These are phyloP conservation scores for Thera britannica DNA, from an alignment of 2,888 invertebrate genomes.

Conservation along the genomic window DNA sequence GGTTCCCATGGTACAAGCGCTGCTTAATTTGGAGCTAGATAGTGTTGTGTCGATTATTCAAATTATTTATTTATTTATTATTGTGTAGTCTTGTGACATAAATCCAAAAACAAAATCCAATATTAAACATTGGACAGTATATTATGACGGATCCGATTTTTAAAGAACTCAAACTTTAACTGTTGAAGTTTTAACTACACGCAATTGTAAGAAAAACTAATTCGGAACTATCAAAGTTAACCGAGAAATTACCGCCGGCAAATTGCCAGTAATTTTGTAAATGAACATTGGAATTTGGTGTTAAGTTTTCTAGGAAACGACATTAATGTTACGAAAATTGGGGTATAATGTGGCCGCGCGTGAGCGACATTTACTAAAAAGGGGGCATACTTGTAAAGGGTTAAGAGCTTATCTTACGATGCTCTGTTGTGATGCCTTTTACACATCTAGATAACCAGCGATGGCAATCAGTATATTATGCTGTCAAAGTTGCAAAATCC, in stretches of 20 bases:
- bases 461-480: no score
- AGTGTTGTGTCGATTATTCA: no score
- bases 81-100: no score
- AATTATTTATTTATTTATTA: no score
- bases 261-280: conserved; percentile 67
- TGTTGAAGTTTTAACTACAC: conserved; percentile 56
- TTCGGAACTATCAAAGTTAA: conserved; percentile 66
- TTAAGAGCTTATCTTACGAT: no score
- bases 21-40: no score
- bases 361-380: conserved; percentile 6
- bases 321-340: conserved; percentile 39
- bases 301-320: conserved; percentile 54
- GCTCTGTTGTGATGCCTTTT: no score
- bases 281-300: conserved; percentile 62
- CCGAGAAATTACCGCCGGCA: conserved; percentile 59
- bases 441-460: no score
- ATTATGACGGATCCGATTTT: neutral
- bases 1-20: no score
- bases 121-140: conserved; percentile 5
- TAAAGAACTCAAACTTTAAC: conserved; percentile 34
- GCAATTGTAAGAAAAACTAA: conserved; percentile 65
- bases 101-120: no score
- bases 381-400: no score
- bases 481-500: no score
- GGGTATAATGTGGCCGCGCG: conserved; percentile 11